These are phyloP conservation scores for Myzus persicae DNA, from an alignment of 1,140 invertebrate species.

Conservation along the genomic window DNA sequence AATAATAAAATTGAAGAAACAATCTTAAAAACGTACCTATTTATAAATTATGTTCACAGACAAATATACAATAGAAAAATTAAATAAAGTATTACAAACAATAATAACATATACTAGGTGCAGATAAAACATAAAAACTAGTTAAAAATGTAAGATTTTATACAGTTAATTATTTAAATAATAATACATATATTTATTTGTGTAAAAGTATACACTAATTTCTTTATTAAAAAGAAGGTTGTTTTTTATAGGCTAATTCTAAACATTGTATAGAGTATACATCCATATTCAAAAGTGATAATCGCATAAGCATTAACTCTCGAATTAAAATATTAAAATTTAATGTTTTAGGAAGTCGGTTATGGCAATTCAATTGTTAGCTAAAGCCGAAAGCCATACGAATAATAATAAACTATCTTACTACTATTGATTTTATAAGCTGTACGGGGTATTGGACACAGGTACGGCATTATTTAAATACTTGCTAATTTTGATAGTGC, in stretches of 20 bases:
- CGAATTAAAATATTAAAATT: background rate
- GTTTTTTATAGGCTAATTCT: background rate
- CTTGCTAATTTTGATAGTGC: background rate
- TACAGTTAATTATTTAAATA: background rate
- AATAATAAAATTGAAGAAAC: background rate
- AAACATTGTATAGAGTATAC: background rate
- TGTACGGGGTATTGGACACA: background rate
- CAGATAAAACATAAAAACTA: background rate
- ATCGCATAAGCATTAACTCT: background rate
- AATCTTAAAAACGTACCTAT: background rate
- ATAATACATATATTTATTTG: background rate
- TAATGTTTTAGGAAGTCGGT: background rate
- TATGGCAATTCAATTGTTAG: background rate
- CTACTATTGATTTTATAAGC: background rate
- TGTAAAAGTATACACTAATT: background rate
- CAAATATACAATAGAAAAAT: background rate
- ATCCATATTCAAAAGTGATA: background rate
- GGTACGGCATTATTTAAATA: background rate
- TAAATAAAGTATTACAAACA: background rate
- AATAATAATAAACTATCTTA: constrained; percentile 2
- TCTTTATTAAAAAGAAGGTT: background rate
- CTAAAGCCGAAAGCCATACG: background rate
- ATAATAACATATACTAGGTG: background rate
- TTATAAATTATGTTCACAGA: background rate
- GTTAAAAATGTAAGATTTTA: too few species aligned